A percentile compares a stretch with the other conserved stretches of the same genome.
Evolutionary conservation across 1,140 invertebrate genomes (phyloP).

Genomic region (Phocides pigmalion): DNA sequence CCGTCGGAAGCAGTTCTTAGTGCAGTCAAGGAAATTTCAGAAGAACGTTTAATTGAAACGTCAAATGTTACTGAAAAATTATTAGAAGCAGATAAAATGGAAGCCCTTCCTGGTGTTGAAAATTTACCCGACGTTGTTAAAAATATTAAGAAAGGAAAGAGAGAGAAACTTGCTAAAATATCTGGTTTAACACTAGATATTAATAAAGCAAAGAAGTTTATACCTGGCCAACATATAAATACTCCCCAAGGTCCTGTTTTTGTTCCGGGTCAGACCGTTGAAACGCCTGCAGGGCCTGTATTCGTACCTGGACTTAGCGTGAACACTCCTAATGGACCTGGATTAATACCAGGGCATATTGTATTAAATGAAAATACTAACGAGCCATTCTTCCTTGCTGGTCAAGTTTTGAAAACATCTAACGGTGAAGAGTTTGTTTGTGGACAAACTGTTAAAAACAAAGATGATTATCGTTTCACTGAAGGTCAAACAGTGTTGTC

Average conservation of each 20-base stretch:
- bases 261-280: conserved; percentile 89
- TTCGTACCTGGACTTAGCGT: conserved; percentile 91
- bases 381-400: conserved; percentile 87
- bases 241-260: conserved; percentile 88
- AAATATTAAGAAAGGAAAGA: conserved; percentile 85
- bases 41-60: conserved; percentile 84
- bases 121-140: conserved; percentile 87
- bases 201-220: conserved; percentile 86
- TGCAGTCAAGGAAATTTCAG: conserved; percentile 81
- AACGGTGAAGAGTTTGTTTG: conserved; percentile 86
- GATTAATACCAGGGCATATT: conserved; percentile 88
- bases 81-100: conserved; percentile 77
- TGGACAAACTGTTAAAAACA: conserved; percentile 86
- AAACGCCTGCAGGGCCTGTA: conserved; percentile 86
- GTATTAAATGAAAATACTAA: conserved; percentile 84
- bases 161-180: conserved; percentile 85
- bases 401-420: conserved; percentile 87
- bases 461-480: conserved; percentile 86
- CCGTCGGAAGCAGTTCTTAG: conserved; percentile 81
- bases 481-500: conserved; percentile 87
- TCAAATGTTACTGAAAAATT: conserved; percentile 85
- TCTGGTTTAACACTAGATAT: conserved; percentile 87
- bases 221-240: conserved; percentile 88
- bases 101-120: conserved; percentile 85
- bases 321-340: conserved; percentile 86